Conservation (phyloP, 2,888 invertebrate species). For the Listrodromus nycthemerus region DNA sequence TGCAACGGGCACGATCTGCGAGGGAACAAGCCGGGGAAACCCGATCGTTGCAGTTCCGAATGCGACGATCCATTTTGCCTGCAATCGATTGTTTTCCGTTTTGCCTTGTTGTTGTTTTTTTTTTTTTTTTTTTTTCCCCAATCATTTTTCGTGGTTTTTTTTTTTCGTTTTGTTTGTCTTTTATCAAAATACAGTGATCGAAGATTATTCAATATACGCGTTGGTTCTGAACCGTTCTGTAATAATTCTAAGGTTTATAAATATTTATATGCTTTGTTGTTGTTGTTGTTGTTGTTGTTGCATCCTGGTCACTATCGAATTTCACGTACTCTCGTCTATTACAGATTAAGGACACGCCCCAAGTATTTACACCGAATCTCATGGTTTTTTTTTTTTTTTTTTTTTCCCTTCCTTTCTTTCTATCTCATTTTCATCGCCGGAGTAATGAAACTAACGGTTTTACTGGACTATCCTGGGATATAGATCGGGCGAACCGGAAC, state of each 20-base stretch:
- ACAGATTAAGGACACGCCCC: constrained; percentile 35
- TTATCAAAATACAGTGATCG: constrained; percentile 64
- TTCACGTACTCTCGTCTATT: constrained; percentile 7
- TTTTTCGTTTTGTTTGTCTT: constrained; percentile 18
- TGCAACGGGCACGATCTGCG: constrained; percentile 22
- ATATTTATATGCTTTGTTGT: constrained; percentile 50
- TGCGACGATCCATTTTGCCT: constrained; percentile 1
- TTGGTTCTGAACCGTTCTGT: constrained; percentile 53
- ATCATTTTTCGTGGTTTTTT: constrained; percentile 11
- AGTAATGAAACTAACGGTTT: constrained; percentile 51
- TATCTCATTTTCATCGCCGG: constrained; percentile 21
- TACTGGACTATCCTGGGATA: constrained; percentile 39
- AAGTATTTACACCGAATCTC: constrained; percentile 57
- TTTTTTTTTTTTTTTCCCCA: constrained; percentile 40
- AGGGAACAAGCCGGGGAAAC: neutral
- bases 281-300: constrained; percentile 6
- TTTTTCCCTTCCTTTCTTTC: too few relatives aligned
- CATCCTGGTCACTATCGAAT: constrained; percentile 10
- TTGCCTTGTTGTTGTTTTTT: neutral
- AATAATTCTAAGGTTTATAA: constrained; percentile 60
- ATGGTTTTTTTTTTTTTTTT: neutral
- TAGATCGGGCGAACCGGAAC: constrained; percentile 16
- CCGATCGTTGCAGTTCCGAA: constrained; percentile 18
- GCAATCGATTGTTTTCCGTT: neutral
- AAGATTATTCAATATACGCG: constrained; percentile 43